Evolutionary conservation across 2,888 invertebrate species (phyloP), one percentile per base, ranked within the genome.

Genomic region (Macaria notata): DNA sequence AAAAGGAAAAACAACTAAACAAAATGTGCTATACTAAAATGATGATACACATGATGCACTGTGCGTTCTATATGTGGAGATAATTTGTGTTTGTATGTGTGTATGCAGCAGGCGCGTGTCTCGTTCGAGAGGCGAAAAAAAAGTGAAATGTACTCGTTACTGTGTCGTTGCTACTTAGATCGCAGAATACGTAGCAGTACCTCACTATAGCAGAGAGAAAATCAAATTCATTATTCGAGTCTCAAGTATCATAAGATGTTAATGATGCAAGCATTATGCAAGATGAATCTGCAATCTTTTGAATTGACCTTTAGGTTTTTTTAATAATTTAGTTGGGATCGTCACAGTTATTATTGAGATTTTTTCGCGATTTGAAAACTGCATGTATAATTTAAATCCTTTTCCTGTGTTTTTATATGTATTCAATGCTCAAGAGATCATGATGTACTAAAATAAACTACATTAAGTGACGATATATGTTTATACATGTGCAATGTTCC

Each of bases 111-210:
- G 72, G 76, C 87, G 88, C 84, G 86, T 83, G 86, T 73, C 74
- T 81, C 72, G 73, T 76, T 72, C 76, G 76, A 74, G 81, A 71
- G 77, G 75, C 83, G 81, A 86, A 90, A 90, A 89, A 88, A 89
- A 89, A 91, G 90, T 88, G 90, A 89, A 90, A 90, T 84, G 81
- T 75, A 71, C 74, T 68, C 63, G 76, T 73, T 70, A 73, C 68
- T 65, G 72, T 79, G 78, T 78, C 76, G 79, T 75, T 77, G 81
- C 77, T 6, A 36, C 33, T 7, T 36, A 36, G 33, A 36, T 36
- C 4, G 33, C 33, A 36, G 7, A 36, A 36, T 36, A 19, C 19
- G 19, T 19, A 19, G 19, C 2, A 19, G 19, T 19, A 19, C 19
- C 19, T 19, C 19, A 64, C 64, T 72, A 77, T 76, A 75, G 81